Evolutionary conservation across 30 jellyfish, hydroid and myxozoan genomes (phyloP).

Genomic region (Haliclystus octoradiatus): DNA sequence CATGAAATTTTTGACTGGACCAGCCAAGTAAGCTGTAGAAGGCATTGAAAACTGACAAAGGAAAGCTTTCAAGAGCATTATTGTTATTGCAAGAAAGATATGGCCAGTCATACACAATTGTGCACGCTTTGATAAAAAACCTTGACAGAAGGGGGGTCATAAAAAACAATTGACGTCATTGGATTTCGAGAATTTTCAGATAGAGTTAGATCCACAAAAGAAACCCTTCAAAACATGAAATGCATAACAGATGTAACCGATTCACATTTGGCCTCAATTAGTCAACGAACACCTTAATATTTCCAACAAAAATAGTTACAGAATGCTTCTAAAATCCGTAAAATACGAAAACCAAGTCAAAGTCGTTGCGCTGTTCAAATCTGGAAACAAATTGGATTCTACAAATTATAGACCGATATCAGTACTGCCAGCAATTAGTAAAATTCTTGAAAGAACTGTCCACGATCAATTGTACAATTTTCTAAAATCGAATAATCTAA

Average conservation of each 20-base stretch:
- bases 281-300: not conserved
- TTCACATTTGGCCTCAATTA: not conserved
- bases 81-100: not conserved
- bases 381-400: too few species aligned
- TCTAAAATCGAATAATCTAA: too few species aligned
- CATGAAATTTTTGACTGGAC: not conserved
- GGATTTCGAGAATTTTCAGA: not conserved
- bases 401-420: too few species aligned
- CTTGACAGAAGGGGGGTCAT: not conserved
- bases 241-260: not conserved
- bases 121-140: not conserved
- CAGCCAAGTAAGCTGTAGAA: not conserved
- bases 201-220: not conserved
- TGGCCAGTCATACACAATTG: not conserved
- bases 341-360: not conserved
- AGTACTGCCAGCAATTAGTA: too few species aligned
- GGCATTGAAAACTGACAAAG: not conserved
- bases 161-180: not conserved
- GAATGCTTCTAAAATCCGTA: not conserved
- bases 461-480: too few species aligned
- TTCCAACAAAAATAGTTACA: not conserved
- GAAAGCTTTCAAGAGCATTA: not conserved
- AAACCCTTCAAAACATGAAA: not conserved
- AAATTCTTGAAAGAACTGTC: too few species aligned
- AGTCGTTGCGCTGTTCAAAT: too few species aligned